phyloP scores from a whole-genome alignment of 2,797 vertebrate genomes.

The Centroberyx gerrardi region DNA sequence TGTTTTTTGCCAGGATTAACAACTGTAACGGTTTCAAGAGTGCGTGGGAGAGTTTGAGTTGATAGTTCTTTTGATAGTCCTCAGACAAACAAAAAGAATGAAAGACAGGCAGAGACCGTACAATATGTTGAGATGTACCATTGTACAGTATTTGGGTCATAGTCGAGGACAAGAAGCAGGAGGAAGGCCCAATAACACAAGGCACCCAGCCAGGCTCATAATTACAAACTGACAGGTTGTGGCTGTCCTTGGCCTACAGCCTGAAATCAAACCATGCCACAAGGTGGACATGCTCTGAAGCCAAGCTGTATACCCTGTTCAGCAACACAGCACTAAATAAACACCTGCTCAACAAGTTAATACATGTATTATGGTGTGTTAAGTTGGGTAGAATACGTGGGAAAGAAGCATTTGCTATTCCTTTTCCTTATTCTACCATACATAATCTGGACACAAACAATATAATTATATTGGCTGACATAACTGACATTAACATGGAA shows the following conservation, averaged over 20 bases:
- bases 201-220: slow-evolving; percentile 41
- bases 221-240: slow-evolving; percentile 49
- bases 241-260: slow-evolving; percentile 39
- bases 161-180: neutral
- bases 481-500: no score
- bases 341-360: neutral
- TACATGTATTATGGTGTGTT: neutral
- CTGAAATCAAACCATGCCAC: slow-evolving; percentile 14
- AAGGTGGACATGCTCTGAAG: neutral
- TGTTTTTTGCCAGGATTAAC: neutral
- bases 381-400: neutral
- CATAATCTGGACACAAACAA: neutral
- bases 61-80: neutral
- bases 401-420: neutral
- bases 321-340: neutral
- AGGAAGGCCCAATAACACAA: slow-evolving; percentile 8
- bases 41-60: neutral
- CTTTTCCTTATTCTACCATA: neutral
- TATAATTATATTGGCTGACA: no score
- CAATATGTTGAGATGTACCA: neutral
- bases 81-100: neutral
- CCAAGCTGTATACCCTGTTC: slow-evolving; percentile 16
- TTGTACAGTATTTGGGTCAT: neutral
- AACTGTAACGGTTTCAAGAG: neutral
- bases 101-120: neutral